These are phyloP conservation scores for Andrena trimmerana DNA, from an alignment of 2,888 invertebrate species.

Conservation along the genomic window DNA sequence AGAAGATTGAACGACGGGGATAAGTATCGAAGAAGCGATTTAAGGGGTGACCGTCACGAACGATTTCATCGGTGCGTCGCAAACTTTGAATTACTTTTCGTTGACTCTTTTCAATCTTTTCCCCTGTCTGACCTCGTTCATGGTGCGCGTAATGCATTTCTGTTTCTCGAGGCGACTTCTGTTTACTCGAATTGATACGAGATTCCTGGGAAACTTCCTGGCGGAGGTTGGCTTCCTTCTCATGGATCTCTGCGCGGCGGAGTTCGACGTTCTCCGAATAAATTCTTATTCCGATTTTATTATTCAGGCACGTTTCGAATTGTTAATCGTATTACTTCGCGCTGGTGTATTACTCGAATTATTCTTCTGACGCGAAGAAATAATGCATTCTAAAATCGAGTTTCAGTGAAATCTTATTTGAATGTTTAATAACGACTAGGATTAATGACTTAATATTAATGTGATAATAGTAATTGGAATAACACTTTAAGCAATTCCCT, in stretches of 20 bases:
- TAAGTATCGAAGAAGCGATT: conserved; percentile 76
- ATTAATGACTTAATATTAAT: background rate
- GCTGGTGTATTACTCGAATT: background rate
- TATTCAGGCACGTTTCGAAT: background rate
- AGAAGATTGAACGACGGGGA: conserved; percentile 57
- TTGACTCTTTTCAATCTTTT: conserved; percentile 65
- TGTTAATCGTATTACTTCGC: background rate
- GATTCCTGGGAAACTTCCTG: conserved; percentile 42
- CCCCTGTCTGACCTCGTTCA: conserved; percentile 15
- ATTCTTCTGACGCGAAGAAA: too few relatives aligned
- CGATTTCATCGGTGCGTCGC: conserved; percentile 60
- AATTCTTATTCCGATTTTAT: background rate
- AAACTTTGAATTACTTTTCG: conserved; percentile 79
- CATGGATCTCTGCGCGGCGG: background rate
- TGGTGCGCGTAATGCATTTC: conserved; percentile 52
- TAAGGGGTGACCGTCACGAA: conserved; percentile 39
- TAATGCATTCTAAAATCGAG: too few relatives aligned
- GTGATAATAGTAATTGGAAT: too few relatives aligned
- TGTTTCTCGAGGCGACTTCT: conserved; percentile 53
- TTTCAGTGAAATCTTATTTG: background rate
- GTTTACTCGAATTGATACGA: conserved; percentile 53
- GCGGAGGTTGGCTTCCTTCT: conserved; percentile 3
- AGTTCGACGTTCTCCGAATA: conserved; percentile 3
- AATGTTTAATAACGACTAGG: background rate
- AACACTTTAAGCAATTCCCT: too few relatives aligned